Evolutionary conservation across 2,888 invertebrate genomes (phyloP).

Genomic region (Rambutsinella grinnellia): DNA sequence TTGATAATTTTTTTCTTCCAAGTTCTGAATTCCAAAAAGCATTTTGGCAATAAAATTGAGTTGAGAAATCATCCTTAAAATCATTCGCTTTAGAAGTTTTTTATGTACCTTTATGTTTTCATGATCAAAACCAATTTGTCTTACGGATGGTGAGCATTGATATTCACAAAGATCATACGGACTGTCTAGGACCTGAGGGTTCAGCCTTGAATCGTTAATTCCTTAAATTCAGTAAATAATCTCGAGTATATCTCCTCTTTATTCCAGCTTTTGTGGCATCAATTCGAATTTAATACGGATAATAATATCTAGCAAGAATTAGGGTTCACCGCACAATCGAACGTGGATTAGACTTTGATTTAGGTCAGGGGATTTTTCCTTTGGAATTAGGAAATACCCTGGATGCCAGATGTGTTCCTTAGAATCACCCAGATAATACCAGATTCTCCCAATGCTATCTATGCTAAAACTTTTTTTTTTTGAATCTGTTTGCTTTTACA

Average conservation of each 20-base stretch:
- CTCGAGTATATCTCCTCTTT: too few relatives aligned
- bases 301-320: too few relatives aligned
- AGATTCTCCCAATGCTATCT: not conserved
- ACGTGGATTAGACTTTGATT: conserved; percentile 29
- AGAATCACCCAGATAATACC: not conserved
- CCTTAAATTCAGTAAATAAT: not conserved
- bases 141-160: not conserved
- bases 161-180: not conserved
- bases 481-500: not conserved
- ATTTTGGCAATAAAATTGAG: too few relatives aligned
- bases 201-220: not conserved
- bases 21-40: too few relatives aligned
- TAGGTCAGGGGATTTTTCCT: conserved; percentile 35
- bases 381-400: conserved; percentile 1
- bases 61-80: too few relatives aligned
- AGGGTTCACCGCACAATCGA: too few relatives aligned
- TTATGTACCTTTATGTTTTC: too few relatives aligned
- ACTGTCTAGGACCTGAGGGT: not conserved
- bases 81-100: too few relatives aligned
- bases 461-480: not conserved
- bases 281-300: conserved; percentile 49
- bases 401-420: not conserved
- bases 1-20: too few relatives aligned
- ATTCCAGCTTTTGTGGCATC: too few relatives aligned
- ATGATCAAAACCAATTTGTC: not conserved